A percentile compares a stretch with the other conserved stretches of the same genome.
Evolutionary conservation across 2,797 vertebrate species (phyloP).

Genomic region (Mus minutoides): DNA sequence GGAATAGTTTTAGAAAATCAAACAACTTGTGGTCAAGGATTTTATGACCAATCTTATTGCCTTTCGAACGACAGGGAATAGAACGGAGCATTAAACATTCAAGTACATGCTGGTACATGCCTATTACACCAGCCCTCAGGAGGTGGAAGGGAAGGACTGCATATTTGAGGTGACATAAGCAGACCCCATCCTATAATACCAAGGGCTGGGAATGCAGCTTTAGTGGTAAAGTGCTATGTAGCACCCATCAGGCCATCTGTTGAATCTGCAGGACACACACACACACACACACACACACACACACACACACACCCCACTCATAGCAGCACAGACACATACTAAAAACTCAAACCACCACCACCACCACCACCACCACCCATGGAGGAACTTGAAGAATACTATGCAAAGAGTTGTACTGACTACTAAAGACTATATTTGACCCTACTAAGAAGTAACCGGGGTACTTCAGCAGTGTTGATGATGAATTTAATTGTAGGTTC

Average conservation of each 20-base stretch:
- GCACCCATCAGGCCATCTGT: not conserved
- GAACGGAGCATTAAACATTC: not conserved
- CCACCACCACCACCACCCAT: too few relatives aligned
- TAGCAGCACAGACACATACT: not conserved
- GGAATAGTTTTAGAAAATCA: not conserved
- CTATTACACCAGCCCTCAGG: not conserved
- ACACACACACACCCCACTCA: not conserved
- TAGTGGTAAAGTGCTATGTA: not conserved
- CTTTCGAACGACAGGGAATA: not conserved
- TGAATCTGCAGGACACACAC: not conserved
- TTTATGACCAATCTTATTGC: not conserved
- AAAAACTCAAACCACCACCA: not conserved
- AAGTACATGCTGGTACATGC: not conserved
- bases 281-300: not conserved
- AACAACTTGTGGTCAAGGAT: not conserved
- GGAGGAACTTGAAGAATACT: not conserved
- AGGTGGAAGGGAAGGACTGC: not conserved
- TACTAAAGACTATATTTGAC: not conserved
- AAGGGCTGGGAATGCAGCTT: not conserved
- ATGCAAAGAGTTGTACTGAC: not conserved
- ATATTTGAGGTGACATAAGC: not conserved
- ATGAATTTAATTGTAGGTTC: not conserved
- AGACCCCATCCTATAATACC: not conserved
- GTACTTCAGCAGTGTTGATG: not conserved
- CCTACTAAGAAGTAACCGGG: not conserved